phyloP scores from a whole-genome alignment of 2,888 invertebrate species.

The Endotricha flammealis region DNA sequence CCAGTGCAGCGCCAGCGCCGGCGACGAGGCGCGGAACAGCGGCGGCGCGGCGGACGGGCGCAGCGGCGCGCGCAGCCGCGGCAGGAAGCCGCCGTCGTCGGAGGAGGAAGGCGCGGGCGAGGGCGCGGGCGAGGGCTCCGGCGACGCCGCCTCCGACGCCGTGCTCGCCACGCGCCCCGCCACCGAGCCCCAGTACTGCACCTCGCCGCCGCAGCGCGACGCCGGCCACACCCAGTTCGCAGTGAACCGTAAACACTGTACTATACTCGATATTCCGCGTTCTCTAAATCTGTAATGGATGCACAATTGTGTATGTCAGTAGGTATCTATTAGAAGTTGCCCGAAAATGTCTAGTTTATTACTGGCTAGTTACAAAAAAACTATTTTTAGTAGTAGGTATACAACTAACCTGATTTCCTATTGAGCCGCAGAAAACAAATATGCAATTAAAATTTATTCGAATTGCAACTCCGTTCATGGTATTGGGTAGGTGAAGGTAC shows the following conservation, averaged over 20 bases:
- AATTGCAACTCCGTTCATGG: background rate
- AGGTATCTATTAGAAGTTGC: too few relatives aligned
- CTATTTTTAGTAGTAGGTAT: background rate
- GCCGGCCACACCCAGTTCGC: conserved; percentile 87
- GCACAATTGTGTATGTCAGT: too few relatives aligned
- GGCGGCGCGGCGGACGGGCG: conserved; percentile 81
- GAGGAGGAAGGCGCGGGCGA: conserved; percentile 78
- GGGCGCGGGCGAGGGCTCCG: conserved; percentile 42
- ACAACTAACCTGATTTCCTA: conserved; percentile 69
- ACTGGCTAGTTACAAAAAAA: background rate
- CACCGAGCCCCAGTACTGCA: conserved; percentile 41
- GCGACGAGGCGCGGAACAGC: conserved; percentile 66
- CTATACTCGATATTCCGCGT: conserved; percentile 96
- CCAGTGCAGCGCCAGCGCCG: conserved; percentile 61
- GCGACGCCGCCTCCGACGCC: conserved; percentile 35
- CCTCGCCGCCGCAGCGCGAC: conserved; percentile 79
- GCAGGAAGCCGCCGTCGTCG: conserved; percentile 91
- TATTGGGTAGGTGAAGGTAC: conserved; percentile 54
- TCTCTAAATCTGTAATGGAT: conserved; percentile 89
- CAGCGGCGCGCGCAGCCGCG: conserved; percentile 67
- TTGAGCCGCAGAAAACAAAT: conserved; percentile 31
- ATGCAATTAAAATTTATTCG: background rate
- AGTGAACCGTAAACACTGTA: conserved; percentile 77
- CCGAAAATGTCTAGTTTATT: too few relatives aligned
- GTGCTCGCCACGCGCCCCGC: conserved; percentile 37